phyloP scores from a whole-genome alignment of 2,888 invertebrate genomes.

The Rhamnusium bicolor region DNA sequence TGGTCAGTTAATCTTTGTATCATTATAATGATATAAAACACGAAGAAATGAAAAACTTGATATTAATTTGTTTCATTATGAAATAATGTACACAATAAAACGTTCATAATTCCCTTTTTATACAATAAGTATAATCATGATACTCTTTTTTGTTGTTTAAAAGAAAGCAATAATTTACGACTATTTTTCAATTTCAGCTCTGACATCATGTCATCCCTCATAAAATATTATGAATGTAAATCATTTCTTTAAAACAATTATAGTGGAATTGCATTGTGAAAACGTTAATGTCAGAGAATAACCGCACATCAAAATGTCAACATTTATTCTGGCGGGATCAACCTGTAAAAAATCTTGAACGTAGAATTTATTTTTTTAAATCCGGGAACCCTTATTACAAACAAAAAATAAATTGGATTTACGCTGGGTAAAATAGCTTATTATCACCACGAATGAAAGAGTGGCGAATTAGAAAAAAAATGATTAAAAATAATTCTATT shows the following conservation, averaged over 20 bases:
- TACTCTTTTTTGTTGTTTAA: slow-evolving; percentile 35
- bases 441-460: neutral
- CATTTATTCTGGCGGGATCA: slow-evolving; percentile 36
- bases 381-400: neutral
- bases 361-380: slow-evolving; percentile 8
- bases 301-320: slow-evolving; percentile 44
- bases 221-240: slow-evolving; percentile 48
- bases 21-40: too few species aligned
- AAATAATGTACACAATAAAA: neutral
- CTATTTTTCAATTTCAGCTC: slow-evolving; percentile 43
- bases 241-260: slow-evolving; percentile 51
- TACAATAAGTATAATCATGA: slow-evolving; percentile 20
- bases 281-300: slow-evolving; percentile 36
- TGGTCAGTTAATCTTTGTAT: too few species aligned
- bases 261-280: slow-evolving; percentile 39
- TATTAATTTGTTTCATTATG: neutral
- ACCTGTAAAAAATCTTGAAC: slow-evolving; percentile 29
- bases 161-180: slow-evolving; percentile 41
- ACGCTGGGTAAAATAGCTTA: neutral
- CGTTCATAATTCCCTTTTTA: neutral
- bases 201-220: slow-evolving; percentile 42
- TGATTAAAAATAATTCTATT: neutral
- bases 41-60: neutral
- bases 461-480: neutral
- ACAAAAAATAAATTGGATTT: neutral